Evolutionary conservation across 2,797 vertebrate species (phyloP).

Genomic region (Gadopsis marmoratus): DNA sequence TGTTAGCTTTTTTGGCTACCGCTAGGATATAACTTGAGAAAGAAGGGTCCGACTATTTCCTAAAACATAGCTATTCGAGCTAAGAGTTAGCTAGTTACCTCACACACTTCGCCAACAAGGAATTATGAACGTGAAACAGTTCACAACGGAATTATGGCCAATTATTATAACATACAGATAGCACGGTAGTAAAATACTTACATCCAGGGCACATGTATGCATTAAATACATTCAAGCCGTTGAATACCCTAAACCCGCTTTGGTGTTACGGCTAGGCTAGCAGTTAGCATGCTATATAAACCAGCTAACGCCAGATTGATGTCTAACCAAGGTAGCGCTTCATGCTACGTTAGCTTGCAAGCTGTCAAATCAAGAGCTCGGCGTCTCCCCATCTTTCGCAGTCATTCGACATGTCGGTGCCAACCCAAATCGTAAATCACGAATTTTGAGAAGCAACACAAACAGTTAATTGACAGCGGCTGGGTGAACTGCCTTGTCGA

Average conservation of each 20-base stretch:
- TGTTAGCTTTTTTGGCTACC: constrained; percentile 51
- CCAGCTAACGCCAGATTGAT: constrained; percentile 48
- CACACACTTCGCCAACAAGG: constrained; percentile 26
- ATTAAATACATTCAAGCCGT: background rate
- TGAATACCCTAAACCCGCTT: constrained; percentile 36
- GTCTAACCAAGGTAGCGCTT: constrained; percentile 48
- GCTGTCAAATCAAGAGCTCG: constrained; percentile 70
- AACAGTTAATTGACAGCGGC: background rate
- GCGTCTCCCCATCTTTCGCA: background rate
- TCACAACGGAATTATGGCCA: background rate
- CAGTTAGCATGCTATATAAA: constrained; percentile 61
- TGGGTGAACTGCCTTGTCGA: constrained; percentile 5
- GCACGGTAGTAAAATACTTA: fast-evolving
- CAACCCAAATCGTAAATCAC: background rate
- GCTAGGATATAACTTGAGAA: constrained; percentile 58
- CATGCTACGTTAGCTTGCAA: constrained; percentile 62
- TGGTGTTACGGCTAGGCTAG: constrained; percentile 58
- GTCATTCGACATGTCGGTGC: constrained; percentile 8
- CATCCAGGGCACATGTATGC: background rate
- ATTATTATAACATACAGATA: fast-evolving
- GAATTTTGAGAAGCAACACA: background rate
- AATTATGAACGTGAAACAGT: background rate
- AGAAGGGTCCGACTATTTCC: constrained; percentile 71
- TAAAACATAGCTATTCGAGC: constrained; percentile 60
- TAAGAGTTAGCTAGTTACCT: constrained; percentile 46